Evolutionary conservation across 2,888 invertebrate genomes (phyloP), one percentile per base, ranked within the genome.

Genomic region (Selenia dentaria): DNA sequence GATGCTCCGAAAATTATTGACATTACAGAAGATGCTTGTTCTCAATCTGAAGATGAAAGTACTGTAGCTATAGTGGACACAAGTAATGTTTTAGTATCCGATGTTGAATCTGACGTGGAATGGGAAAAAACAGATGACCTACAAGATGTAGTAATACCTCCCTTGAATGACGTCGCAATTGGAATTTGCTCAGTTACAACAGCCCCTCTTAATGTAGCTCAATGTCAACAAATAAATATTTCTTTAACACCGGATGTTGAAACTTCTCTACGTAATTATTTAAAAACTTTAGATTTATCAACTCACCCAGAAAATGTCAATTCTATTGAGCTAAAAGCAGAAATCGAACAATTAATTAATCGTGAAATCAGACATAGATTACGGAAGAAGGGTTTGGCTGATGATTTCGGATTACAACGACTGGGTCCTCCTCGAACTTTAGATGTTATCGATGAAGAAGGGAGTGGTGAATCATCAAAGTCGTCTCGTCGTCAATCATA

Each of bases 371-470:
- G 76, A 58, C 84, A 86, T 9, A 72, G 86, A 56, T 57, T 82
- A 51, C 72, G 90, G 44, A 83, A 85, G 65, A 83, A 81, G 74
- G 88, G 74, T 34, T 55, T 76, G n/a, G 70, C 79, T 18, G 89
- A 90, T 37, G 89, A 90, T 39, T 74, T 74, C 56, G 59, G 71
- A 31, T 52, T 66, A 25, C 72, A 74, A 51, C 76, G 92, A 41
- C 91, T 93, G 0, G 92, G 93, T 4, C 93, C 93, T 64, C 93
- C 94, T 6, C 92, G 95, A 69, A 94, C 92, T 56, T 84, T 96
- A 66, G 95, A 95, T 68, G 95, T 94, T 3, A 96, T 96, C 57
- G 93, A 94, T 64, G 96, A 96, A 79, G 96, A 96, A 84, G 93
- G 92, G 2, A 95, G 95, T 63, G 79, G 88, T 67, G 94, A 94